Base-by-base conservation (phyloP, 1,140 invertebrate genomes). In the Lasaia peninsularis region DNA sequence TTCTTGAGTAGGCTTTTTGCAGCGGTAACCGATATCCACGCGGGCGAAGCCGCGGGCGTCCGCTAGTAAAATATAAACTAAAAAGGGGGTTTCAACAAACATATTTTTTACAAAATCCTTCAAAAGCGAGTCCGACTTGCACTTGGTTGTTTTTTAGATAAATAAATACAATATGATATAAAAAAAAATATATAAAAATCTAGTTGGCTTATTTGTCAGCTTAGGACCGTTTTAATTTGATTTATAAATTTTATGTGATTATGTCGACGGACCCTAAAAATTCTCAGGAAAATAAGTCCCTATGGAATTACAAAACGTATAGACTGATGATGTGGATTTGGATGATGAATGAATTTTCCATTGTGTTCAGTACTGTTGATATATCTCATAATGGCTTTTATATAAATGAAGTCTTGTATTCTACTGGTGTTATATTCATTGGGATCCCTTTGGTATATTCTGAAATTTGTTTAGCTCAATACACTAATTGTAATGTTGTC, bases 381-480 rank as follows among this genome's bases (percentile, higher is more conserved):
- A 73, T 85, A 58, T 77, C 80, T n/a, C 75, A 80, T 53, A 72
- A 59, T 44, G 81, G 73, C 54, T 82, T 76, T 63, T 85, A 83
- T 56, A 52, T 75, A 5, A 67, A 79, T 24, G 66, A 53, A 21
- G 12, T 56, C 1, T 28, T 85, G 21, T 70, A 85, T 55, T 40
- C 64, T n/a, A 21, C 75, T 11, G 57, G 70, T 50, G 65, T 73
- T 21, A 74, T 88, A 48, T 74, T 86, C 57, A 50, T 86, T 31
- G 78, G 79, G 28, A 78, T 86, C 62, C 85, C 85, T 34, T 52
- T 86, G 32, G 69, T 81, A 32, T 88, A 85, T 66, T 83, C 85
- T n/a, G 85, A 88, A 61, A 79, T 88, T 51, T 85, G 82, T 59
- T 61, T 88, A 12, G 75, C 76, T 8, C 85, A 88, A 63, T 88